Conservation (phyloP, 2,113 vertebrate genomes). For the Enhydra lutris region DNA sequence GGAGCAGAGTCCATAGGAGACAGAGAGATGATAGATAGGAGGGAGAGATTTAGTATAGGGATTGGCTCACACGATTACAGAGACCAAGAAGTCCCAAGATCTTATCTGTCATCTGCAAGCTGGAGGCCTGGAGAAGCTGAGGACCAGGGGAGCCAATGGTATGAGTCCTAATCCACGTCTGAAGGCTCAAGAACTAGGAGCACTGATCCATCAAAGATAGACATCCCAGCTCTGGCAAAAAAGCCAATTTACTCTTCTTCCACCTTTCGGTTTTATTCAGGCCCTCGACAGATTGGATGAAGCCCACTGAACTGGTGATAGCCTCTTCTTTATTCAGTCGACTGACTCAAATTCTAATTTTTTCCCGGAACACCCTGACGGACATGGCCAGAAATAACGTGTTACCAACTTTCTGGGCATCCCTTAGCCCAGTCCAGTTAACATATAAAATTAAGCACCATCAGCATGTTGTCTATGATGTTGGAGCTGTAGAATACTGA, state of each 20-base stretch:
- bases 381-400: background rate
- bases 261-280: background rate
- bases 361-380: background rate
- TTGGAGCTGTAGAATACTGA: background rate
- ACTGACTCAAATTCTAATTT: background rate
- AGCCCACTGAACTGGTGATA: background rate
- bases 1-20: background rate
- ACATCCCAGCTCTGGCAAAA: background rate
- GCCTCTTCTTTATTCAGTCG: background rate
- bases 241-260: background rate
- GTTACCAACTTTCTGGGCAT: background rate
- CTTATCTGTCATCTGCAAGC: background rate
- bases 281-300: background rate
- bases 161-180: background rate
- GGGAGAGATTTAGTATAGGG: background rate
- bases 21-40: background rate
- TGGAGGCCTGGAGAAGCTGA: background rate
- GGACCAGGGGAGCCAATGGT: background rate
- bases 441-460: background rate
- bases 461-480: background rate
- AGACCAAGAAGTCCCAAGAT: background rate
- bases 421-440: background rate
- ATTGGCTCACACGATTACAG: background rate
- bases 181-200: background rate
- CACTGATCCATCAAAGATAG: background rate